Evolutionary conservation across 2,797 vertebrate genomes (phyloP).

Genomic region (Smutsia temminckii): DNA sequence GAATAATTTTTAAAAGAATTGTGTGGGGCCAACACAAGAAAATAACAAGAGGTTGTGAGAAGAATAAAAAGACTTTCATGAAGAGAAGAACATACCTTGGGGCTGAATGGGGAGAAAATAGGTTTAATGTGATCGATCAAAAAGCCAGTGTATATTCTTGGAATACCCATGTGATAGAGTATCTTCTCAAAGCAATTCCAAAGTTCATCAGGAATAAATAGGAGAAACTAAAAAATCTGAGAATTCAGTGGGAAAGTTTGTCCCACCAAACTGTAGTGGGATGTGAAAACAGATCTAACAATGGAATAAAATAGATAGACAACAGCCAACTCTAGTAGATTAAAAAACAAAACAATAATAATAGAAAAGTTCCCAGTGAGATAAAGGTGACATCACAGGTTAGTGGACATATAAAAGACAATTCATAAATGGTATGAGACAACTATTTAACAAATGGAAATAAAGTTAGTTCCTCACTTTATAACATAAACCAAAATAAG

Average conservation of each 20-base stretch:
- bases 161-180: not conserved
- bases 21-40: not conserved
- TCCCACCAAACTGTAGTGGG: not conserved
- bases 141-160: not conserved
- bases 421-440: not conserved
- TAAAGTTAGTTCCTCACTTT: not conserved
- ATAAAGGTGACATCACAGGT: not conserved
- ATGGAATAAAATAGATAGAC: not conserved
- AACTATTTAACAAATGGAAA: not conserved
- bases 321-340: not conserved
- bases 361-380: not conserved
- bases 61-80: not conserved
- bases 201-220: not conserved
- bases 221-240: not conserved
- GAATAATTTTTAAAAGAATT: not conserved
- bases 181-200: constrained; percentile 27
- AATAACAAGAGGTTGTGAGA: not conserved
- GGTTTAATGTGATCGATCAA: not conserved
- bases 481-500: not conserved
- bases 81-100: not conserved
- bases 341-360: not conserved
- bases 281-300: not conserved
- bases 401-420: not conserved
- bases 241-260: not conserved
- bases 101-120: not conserved